phyloP scores from a whole-genome alignment of 1,140 invertebrate genomes.

The Drosophila jambulina region DNA sequence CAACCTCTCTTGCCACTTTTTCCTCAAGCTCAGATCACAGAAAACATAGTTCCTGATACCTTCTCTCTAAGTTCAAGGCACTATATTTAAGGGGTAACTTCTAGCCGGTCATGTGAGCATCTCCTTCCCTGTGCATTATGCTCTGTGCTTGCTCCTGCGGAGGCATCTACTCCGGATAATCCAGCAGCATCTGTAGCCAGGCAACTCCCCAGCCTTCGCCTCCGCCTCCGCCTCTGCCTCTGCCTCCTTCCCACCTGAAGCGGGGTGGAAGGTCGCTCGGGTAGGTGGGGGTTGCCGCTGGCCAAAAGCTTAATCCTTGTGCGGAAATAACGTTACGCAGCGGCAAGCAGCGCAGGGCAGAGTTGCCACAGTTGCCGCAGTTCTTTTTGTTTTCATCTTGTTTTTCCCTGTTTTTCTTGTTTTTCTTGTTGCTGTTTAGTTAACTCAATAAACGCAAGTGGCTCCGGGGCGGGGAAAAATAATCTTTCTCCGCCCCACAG shows the following conservation, averaged over 20 bases:
- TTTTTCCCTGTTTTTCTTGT: constrained; percentile 25
- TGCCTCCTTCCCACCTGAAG: constrained; percentile 29
- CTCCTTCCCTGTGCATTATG: not conserved
- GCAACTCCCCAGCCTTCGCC: not conserved
- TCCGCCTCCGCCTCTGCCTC: too few relatives aligned
- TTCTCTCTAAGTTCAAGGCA: not conserved
- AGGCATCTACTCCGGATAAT: constrained; percentile 24
- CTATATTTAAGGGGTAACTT: not conserved
- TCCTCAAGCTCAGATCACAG: not conserved
- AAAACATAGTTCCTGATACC: not conserved
- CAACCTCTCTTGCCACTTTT: too few relatives aligned
- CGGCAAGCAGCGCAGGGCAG: constrained; percentile 17
- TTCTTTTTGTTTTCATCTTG: constrained; percentile 20
- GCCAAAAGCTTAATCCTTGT: constrained; percentile 77
- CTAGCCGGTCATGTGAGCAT: not conserved
- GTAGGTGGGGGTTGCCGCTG: constrained; percentile 37
- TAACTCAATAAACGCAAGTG: constrained; percentile 81
- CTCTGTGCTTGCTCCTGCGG: not conserved
- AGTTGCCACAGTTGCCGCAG: constrained; percentile 38
- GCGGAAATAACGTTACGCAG: constrained; percentile 73
- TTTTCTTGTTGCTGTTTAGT: constrained; percentile 69
- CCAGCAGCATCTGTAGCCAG: constrained; percentile 25
- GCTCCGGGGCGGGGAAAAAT: constrained; percentile 46
- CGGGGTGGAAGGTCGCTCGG: constrained; percentile 12
- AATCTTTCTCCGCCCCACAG: constrained; percentile 44